Conservation (phyloP, 2,113 vertebrate species). For the Mesocricetus auratus region DNA sequence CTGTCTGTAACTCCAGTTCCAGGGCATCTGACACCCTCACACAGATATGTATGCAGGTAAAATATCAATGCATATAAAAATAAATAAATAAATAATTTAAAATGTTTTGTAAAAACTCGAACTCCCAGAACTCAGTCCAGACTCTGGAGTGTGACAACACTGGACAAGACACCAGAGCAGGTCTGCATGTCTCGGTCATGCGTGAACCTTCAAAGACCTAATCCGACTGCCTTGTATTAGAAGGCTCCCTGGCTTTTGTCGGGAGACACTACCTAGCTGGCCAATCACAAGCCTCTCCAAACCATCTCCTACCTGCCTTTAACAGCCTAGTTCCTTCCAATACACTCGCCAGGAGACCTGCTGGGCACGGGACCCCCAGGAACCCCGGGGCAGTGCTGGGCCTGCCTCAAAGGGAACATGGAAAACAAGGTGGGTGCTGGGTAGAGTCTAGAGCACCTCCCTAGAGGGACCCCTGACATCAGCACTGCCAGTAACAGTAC, state of each 20-base stretch:
- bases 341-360: background rate
- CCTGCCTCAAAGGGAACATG: background rate
- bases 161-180: background rate
- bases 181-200: background rate
- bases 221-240: background rate
- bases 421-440: background rate
- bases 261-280: background rate
- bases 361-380: rapidly evolving
- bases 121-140: background rate
- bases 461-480: too few species aligned
- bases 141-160: background rate
- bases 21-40: background rate
- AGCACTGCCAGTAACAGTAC: background rate
- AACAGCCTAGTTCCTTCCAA: background rate
- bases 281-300: background rate
- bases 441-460: rapidly evolving
- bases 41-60: background rate
- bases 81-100: background rate
- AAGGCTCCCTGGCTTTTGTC: background rate
- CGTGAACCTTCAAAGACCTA: background rate
- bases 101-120: background rate
- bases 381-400: background rate
- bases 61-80: background rate
- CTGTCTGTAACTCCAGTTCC: background rate
- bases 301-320: background rate